Conservation (phyloP, 2,888 invertebrate species). For the Danaus chrysippus region DNA sequence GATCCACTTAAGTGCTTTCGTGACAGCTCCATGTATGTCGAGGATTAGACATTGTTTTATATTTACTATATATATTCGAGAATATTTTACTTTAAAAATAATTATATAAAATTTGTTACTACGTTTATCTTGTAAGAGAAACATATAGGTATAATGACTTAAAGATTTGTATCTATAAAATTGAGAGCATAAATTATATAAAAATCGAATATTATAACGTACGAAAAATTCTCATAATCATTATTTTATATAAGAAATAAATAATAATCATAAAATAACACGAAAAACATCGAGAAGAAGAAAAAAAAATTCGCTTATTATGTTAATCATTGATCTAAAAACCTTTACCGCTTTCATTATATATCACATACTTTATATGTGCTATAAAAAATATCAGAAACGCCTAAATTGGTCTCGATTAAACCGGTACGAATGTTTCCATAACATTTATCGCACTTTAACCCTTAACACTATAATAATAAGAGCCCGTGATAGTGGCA, state of each 20-base stretch:
- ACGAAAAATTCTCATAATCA: too few species aligned
- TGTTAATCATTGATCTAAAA: conserved; percentile 21
- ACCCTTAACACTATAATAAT: background rate
- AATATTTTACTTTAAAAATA: too few species aligned
- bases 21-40: background rate
- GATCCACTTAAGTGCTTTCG: conserved; percentile 7
- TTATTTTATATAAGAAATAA: background rate
- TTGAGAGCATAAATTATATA: background rate
- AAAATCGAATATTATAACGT: background rate
- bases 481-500: conserved; percentile 8
- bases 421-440: conserved; percentile 18
- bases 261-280: background rate
- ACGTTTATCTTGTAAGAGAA: too few species aligned
- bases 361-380: conserved; percentile 34
- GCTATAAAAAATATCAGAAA: conserved; percentile 31
- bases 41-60: too few species aligned
- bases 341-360: conserved; percentile 23
- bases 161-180: too few species aligned
- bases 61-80: too few species aligned
- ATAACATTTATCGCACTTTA: conserved; percentile 8
- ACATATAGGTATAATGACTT: too few species aligned
- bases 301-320: background rate
- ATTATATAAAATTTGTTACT: too few species aligned
- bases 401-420: conserved; percentile 30
- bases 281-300: background rate